Evolutionary conservation across 2,888 invertebrate species (phyloP), one percentile per base, ranked within the genome.

Genomic region (Agrotis clavis): DNA sequence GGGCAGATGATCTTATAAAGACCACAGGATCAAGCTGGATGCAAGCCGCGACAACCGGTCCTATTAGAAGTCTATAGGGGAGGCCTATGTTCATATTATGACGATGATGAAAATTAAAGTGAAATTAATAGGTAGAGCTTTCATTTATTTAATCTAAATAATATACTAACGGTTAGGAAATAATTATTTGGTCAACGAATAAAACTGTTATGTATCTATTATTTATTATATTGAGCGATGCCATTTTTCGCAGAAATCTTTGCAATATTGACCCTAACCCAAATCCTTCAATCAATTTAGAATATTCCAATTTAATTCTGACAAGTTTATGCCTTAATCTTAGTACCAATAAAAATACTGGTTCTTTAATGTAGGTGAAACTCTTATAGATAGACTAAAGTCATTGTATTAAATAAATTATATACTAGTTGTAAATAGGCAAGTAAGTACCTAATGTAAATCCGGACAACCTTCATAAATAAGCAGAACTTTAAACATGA

Each of bases 341-440:
- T 14, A 47, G n/a, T 21, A 2, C 18, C 30, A 47, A 56, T 76
- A 77, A 75, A 76, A 60, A 71, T 30, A 48, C 62, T 35, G 2
- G 63, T 45, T 18, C 14, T 2, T 64, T 60, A 18, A 50, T 45
- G 71, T 77, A 35, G 75, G 71, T 30, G 51, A 19, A 53, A 53
- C 59, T 45, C 21, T 1, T 13, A 70, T 19, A 47, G 14, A 14
- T 56, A 35, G 19, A 50, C 56, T 2, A 56, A 11, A 53, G 41
- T 48, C 41, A 63, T 77, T 53, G 53, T 71, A 71, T 71, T 71
- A 60, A 71, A 75, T 77, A 63, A 45, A 50, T 71, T 13, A 60
- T 18, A 60, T 50, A 21, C n/a, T 47, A 19, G n/a, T 35, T n/a
- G n/a, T 48, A 25, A 13, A 21, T 16, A 51, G 7, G 6, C 25